Conservation (phyloP, 2,113 vertebrate genomes). For the Ageneiosus marmoratus region DNA sequence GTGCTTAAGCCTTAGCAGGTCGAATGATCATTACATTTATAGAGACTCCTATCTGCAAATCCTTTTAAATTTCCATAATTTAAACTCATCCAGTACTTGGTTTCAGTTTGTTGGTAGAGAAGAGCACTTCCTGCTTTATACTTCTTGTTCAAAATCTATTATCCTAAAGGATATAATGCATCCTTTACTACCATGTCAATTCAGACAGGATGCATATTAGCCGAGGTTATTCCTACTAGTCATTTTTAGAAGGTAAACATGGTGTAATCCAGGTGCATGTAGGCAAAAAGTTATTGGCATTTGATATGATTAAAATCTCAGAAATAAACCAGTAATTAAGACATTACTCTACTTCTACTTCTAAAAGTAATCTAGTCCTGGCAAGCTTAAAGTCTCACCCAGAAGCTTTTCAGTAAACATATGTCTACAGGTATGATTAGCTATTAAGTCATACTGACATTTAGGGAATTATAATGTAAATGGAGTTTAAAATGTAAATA, state of each 20-base stretch:
- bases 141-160: no score
- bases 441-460: constrained; percentile 10
- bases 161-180: not conserved
- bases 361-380: not conserved
- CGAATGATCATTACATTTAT: not conserved
- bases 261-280: not conserved
- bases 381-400: not conserved
- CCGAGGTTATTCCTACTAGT: not conserved
- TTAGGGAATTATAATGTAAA: not conserved
- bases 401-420: not conserved
- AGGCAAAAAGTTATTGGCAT: not conserved
- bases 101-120: not conserved
- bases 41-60: not conserved
- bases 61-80: not conserved
- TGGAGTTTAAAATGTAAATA: no score
- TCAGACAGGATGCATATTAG: not conserved
- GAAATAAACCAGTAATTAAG: not conserved
- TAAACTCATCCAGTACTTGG: not conserved
- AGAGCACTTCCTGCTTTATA: not conserved
- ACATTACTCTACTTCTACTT: not conserved
- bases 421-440: not conserved
- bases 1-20: not conserved
- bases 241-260: not conserved
- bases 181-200: not conserved
- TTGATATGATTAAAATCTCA: not conserved